phyloP scores from a whole-genome alignment of 2,113 vertebrate genomes.

The Aleadryas rufinucha region DNA sequence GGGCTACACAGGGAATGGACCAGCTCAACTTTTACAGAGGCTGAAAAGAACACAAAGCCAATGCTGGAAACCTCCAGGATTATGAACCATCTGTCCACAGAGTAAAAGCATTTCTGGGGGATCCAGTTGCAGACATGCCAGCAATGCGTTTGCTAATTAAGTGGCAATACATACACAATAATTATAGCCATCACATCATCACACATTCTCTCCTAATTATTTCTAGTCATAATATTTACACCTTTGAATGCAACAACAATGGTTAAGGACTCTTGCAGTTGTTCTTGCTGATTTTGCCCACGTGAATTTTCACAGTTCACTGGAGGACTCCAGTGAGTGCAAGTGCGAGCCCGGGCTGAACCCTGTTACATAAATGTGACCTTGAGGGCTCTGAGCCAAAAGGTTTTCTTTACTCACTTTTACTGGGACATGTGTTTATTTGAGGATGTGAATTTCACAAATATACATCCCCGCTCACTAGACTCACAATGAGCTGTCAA shows the following conservation, averaged over 20 bases:
- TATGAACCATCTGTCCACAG: background rate
- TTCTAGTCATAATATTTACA: background rate
- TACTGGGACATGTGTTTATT: background rate
- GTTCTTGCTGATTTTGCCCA: background rate
- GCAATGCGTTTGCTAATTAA: conserved; percentile 26
- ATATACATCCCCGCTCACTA: background rate
- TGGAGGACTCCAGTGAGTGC: background rate
- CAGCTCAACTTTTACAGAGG: background rate
- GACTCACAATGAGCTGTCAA: background rate
- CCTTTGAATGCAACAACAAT: background rate
- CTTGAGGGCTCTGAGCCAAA: background rate
- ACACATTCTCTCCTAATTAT: background rate
- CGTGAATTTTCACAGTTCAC: background rate
- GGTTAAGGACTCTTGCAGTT: background rate
- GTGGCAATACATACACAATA: background rate
- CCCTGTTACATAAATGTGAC: background rate
- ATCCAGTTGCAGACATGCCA: background rate
- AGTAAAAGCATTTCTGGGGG: background rate
- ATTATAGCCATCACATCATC: conserved; percentile 6
- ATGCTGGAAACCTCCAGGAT: background rate
- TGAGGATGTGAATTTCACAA: background rate
- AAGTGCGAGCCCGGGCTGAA: background rate
- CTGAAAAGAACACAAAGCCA: background rate
- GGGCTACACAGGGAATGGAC: background rate
- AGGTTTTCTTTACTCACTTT: background rate